A percentile compares a stretch with the other conserved stretches of the same genome.
Evolutionary conservation across 2,797 vertebrate species (phyloP).

Genomic region (Cyclura pinguis): DNA sequence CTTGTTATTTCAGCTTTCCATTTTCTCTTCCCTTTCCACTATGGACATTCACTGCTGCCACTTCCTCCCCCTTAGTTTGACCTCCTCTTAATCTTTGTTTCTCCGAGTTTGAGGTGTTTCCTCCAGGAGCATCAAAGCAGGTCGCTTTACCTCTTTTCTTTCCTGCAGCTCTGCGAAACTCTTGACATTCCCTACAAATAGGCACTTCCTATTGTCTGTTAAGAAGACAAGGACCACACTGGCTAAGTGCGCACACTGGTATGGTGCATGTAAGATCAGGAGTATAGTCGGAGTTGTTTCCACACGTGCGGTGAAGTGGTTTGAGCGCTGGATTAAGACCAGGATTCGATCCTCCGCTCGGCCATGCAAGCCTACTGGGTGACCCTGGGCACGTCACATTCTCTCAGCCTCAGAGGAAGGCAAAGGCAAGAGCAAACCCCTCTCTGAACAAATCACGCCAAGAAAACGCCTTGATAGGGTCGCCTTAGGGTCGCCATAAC

Average conservation of each 20-base stretch:
- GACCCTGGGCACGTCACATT: too few species aligned
- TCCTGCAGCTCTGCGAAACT: not conserved
- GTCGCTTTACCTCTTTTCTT: not conserved
- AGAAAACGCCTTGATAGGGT: too few species aligned
- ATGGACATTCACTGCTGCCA: not conserved
- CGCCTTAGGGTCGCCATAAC: too few species aligned
- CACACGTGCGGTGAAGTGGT: not conserved
- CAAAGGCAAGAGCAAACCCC: too few species aligned
- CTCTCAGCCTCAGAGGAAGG: too few species aligned
- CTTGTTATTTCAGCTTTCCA: not conserved
- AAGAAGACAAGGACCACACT: too few species aligned
- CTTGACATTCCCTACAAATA: not conserved
- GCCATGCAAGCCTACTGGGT: too few species aligned
- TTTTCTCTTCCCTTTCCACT: not conserved
- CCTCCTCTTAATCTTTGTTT: not conserved
- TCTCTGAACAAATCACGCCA: too few species aligned
- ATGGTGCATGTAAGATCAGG: not conserved
- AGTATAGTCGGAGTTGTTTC: not conserved
- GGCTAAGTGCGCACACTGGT: not conserved
- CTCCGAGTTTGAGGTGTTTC: rapidly evolving
- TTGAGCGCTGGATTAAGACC: too few species aligned
- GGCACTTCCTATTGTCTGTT: not conserved
- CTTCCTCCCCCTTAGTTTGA: not conserved
- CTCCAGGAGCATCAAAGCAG: not conserved
- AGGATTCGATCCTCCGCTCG: too few species aligned